Percentiles rank a stretch among this genome's conserved stretches.
phyloP scores from a whole-genome alignment of 2,797 vertebrate genomes.

The Astyanax mexicanus region DNA sequence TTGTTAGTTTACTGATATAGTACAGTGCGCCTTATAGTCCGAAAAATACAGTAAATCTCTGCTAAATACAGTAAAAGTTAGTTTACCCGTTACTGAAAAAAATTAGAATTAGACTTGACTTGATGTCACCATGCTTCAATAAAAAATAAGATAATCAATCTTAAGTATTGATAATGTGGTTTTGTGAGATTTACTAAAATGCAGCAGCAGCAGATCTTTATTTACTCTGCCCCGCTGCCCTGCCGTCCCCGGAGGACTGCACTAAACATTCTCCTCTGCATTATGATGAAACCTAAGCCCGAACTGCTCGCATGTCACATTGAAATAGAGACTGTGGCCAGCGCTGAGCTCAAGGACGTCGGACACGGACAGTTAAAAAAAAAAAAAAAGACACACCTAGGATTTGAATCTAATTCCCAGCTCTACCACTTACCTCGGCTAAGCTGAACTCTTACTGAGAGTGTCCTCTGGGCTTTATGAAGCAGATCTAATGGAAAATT shows the following conservation, averaged over 20 bases:
- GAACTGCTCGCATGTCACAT: not conserved
- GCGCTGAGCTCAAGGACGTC: not conserved
- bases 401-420: constrained; percentile 2
- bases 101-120: no score
- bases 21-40: no score
- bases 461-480: constrained; percentile 4
- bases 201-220: not conserved
- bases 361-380: not conserved
- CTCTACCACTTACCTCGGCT: not conserved
- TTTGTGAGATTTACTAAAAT: not conserved
- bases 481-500: not conserved
- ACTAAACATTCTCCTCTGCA: constrained; percentile 2
- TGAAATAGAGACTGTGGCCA: constrained; percentile 7
- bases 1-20: no score
- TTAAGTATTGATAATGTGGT: not conserved
- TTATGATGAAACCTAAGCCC: not conserved
- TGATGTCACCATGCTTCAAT: not conserved
- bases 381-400: not conserved
- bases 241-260: not conserved
- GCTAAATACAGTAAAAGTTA: no score
- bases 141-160: not conserved
- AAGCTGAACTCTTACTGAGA: not conserved
- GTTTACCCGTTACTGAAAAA: no score
- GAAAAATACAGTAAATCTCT: no score
- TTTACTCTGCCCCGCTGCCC: not conserved